These are phyloP conservation scores for Euphonia xanthogaster DNA, from an alignment of 2,797 vertebrate species.

Conservation along the genomic window DNA sequence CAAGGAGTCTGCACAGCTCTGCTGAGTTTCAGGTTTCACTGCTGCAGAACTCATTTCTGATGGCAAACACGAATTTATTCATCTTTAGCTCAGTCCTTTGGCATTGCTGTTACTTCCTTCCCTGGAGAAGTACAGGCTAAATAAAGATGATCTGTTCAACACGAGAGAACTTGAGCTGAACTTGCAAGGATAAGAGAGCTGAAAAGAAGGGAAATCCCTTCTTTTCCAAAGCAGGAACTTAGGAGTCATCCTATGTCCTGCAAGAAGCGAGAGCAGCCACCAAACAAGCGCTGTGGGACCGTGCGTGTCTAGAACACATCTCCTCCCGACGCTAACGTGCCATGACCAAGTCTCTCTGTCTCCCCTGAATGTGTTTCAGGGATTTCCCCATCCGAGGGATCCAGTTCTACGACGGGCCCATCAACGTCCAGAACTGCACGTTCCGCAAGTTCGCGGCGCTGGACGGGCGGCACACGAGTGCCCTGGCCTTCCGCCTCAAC, in stretches of 20 bases:
- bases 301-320: rapidly evolving
- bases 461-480: conserved; percentile 91
- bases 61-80: background rate
- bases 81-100: conserved; percentile 14
- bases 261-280: background rate
- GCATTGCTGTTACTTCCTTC: background rate
- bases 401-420: conserved; percentile 94
- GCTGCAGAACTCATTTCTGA: conserved; percentile 48
- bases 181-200: background rate
- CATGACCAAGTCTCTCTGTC: background rate
- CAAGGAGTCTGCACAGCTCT: background rate
- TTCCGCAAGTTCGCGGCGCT: conserved; percentile 91
- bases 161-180: background rate
- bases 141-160: conserved; percentile 25
- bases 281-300: background rate
- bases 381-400: conserved; percentile 94
- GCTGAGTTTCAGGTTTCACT: conserved; percentile 29
- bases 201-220: background rate
- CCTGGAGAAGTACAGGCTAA: background rate
- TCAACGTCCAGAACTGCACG: conserved; percentile 94
- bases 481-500: conserved; percentile 94
- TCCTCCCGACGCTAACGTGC: background rate
- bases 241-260: background rate
- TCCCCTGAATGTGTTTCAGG: conserved; percentile 63
- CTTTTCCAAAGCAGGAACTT: background rate